Base-by-base conservation (phyloP, 1,140 invertebrate species). In the Penaeus indicus region DNA sequence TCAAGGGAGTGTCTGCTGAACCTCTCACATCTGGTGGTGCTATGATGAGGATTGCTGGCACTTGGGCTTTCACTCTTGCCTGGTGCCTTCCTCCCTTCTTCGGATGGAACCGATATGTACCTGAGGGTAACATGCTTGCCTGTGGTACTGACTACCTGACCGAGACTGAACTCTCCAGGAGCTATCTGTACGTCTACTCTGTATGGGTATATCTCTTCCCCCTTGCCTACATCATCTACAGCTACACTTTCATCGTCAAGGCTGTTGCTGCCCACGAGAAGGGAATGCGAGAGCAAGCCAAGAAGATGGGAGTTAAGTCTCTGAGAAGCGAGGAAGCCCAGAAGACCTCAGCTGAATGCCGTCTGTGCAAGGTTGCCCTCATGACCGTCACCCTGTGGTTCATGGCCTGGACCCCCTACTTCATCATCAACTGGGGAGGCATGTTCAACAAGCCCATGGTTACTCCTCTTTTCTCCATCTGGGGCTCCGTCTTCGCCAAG, bases 211-310 rank as follows among this genome's bases (percentile, higher is more conserved):
- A 86, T 91, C n/a, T 22, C 91, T n/a, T 91, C 91, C n/a, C 62
- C 91, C 27, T 27, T 85, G 38, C 38, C 47, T 21, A 85, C 25
- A 91, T 91, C 62, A 64, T 93, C 47, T 92, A 92, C 90, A 93
- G 92, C 88, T 94, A 94, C 91, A 92, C 91, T 82, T 91, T 92
- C 89, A 94, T 94, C 85, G 92, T 93, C 47, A 91, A 91, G 54
- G 92, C 94, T 47, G 93, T 94, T 61, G 92, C 91, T 10, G 91
- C 91, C 27, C 94, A 94, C 91, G 93, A 94, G 89, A 92, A 92
- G 67, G 92, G 93, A 87, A 92, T 94, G 91, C 84, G 91, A 22
- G 92, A 92, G 79, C 92, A 93, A 84, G 93, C 93, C 22, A 92
- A 92, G 88, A 93, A 92, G 89, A 93, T 93, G 92, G 93, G 92